Base-by-base conservation (phyloP, 2,113 vertebrate genomes). In the Leucoraja erinaceus region DNA sequence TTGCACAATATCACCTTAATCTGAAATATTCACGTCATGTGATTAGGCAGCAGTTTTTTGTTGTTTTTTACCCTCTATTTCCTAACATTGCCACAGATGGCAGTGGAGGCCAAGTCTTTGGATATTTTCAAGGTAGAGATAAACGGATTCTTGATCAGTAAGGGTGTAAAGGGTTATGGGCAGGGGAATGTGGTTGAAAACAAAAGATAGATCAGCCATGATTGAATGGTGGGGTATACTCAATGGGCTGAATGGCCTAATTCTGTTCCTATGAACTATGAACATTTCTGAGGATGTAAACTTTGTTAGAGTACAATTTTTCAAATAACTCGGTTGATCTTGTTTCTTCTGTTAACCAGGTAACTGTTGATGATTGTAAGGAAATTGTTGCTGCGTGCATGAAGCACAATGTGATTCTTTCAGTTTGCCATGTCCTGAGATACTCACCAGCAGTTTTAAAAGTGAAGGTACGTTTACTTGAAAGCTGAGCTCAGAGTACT, bases 371-470 rank as follows among this genome's bases (percentile, higher is more conserved):
- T 92, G 97, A 98, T 94, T 98, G 97, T 93, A 94, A 0, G 3
- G 95, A 95, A 11, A 97, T 97, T 28, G 95, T 96, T 63, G 94
- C 94, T 76, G 95, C 95, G 0, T 97, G 96, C 93, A 93, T 94
- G 93, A 94, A 96, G 93, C 95, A 93, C 18, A 93, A 94, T 0
- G 95, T 97, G 88, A 96, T 97, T 72, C 96, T 98, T 0, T 94
- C 95, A 0, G 97, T 98, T 72, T 96, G 97, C 93, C 97, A 98
- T 61, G 97, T 97, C 70, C 96, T 97, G 20, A 96, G 96, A 2
- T 98, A 98, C 22, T 96, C 97, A 93, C 97, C 97, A 0, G 25
- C 94, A 56, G 95, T 96, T 83, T 94, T 93, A 93, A 96, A 96
- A 94, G 96, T 97, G 93, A 97, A 97, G 95, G 97, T 98, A 93